Evolutionary conservation across 2,888 invertebrate species (phyloP).

Genomic region (Entomobrya proxima): DNA sequence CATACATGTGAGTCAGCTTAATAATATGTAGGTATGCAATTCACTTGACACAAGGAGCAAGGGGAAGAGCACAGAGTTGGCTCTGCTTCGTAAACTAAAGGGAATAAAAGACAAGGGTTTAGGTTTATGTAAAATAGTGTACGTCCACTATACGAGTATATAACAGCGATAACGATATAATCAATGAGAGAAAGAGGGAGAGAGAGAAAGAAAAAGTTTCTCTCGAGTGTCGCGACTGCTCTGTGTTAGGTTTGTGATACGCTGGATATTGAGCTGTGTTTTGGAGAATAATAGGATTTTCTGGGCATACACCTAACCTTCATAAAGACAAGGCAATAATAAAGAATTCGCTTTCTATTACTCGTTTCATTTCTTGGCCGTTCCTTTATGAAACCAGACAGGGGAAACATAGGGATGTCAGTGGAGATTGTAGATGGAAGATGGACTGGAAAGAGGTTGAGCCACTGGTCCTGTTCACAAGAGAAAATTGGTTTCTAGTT

Average conservation of each 20-base stretch:
- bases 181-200: slow-evolving; percentile 3
- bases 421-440: too few species aligned
- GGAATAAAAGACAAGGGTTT: not conserved
- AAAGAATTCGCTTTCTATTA: not conserved
- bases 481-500: too few species aligned
- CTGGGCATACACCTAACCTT: not conserved
- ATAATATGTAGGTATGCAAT: too few species aligned
- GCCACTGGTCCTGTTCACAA: too few species aligned
- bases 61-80: not conserved
- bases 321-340: not conserved
- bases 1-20: too few species aligned
- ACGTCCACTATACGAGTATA: not conserved
- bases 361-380: not conserved
- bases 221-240: slow-evolving; percentile 8
- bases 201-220: not conserved
- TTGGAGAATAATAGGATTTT: not conserved
- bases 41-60: not conserved
- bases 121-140: not conserved
- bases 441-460: too few species aligned
- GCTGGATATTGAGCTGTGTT: not conserved
- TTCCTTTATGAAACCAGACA: not conserved
- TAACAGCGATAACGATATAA: not conserved
- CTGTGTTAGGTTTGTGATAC: not conserved
- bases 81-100: not conserved
- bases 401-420: not conserved